Evolutionary conservation across 64 coral and sea anemone species (phyloP).

Genomic region (Cladopsammia gracilis): DNA sequence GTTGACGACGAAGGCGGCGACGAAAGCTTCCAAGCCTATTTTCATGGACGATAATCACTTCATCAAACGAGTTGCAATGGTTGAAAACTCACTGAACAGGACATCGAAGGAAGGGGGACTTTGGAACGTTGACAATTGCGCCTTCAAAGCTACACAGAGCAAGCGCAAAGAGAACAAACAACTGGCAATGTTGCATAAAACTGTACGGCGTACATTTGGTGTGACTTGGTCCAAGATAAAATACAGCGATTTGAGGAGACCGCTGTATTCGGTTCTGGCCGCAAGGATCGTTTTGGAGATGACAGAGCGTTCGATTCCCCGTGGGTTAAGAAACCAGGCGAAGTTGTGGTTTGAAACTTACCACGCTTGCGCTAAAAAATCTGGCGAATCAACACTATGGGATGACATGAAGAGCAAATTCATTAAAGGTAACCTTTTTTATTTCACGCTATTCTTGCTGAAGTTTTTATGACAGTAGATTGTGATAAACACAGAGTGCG

Average conservation of each 20-base stretch:
- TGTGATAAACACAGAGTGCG: not conserved
- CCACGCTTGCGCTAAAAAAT: slow-evolving; percentile 76
- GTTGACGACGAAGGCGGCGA: slow-evolving; percentile 33
- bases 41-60: slow-evolving; percentile 90
- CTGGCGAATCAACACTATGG: not conserved
- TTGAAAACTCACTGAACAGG: slow-evolving; percentile 81
- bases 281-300: slow-evolving; percentile 89
- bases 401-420: slow-evolving; percentile 29
- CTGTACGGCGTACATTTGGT: slow-evolving; percentile 86
- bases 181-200: slow-evolving; percentile 78
- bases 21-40: slow-evolving; percentile 26
- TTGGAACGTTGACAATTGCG: slow-evolving; percentile 91
- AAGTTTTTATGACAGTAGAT: too few relatives aligned
- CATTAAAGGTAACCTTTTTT: not conserved
- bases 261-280: slow-evolving; percentile 93
- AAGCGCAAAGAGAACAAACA: slow-evolving; percentile 87
- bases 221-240: slow-evolving; percentile 91
- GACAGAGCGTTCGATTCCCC: slow-evolving; percentile 51
- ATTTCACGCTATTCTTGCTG: not conserved
- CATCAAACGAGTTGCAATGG: slow-evolving; percentile 91
- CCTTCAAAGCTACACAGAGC: slow-evolving; percentile 81
- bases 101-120: slow-evolving; percentile 82
- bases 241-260: slow-evolving; percentile 86
- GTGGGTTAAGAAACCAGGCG: slow-evolving; percentile 80
- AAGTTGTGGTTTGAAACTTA: slow-evolving; percentile 79